Conservation (phyloP, 2,797 vertebrate species). For the Lerista edwardsae region DNA sequence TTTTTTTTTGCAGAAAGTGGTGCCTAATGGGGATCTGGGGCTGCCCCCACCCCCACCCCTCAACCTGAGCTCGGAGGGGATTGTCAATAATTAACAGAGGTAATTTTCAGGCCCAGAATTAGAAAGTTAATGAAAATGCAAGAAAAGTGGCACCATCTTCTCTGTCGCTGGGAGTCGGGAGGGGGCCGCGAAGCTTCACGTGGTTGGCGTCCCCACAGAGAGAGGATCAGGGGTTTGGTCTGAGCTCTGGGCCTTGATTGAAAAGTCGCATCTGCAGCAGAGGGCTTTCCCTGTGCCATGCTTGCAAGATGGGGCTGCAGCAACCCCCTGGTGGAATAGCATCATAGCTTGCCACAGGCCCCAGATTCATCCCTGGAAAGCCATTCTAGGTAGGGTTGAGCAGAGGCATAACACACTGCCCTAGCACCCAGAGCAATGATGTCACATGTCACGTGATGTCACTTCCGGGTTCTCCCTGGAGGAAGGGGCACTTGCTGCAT, state of each 20-base stretch:
- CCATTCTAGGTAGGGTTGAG: too few species aligned
- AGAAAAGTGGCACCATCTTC: background rate
- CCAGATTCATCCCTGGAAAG: too few species aligned
- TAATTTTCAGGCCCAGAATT: constrained; percentile 58
- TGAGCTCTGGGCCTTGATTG: background rate
- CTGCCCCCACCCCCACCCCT: background rate
- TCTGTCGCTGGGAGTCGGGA: background rate
- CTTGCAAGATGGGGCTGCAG: too few species aligned
- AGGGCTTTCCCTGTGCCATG: too few species aligned
- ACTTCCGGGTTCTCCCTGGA: too few species aligned
- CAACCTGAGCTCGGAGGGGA: constrained; percentile 34
- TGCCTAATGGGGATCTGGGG: constrained; percentile 16
- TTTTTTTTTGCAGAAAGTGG: constrained; percentile 23
- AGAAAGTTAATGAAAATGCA: constrained; percentile 59
- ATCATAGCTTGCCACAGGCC: too few species aligned
- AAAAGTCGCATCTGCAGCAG: background rate
- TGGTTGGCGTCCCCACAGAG: background rate
- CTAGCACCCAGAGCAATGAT: too few species aligned
- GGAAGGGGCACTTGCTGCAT: too few species aligned
- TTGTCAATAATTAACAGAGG: constrained; percentile 66
- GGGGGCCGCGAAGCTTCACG: background rate
- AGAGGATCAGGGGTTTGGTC: background rate
- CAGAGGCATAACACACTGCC: too few species aligned
- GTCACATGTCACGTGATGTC: too few species aligned
- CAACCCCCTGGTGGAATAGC: too few species aligned